Evolutionary conservation across 2,797 vertebrate species (phyloP).

Genomic region (Aphelocoma californica): DNA sequence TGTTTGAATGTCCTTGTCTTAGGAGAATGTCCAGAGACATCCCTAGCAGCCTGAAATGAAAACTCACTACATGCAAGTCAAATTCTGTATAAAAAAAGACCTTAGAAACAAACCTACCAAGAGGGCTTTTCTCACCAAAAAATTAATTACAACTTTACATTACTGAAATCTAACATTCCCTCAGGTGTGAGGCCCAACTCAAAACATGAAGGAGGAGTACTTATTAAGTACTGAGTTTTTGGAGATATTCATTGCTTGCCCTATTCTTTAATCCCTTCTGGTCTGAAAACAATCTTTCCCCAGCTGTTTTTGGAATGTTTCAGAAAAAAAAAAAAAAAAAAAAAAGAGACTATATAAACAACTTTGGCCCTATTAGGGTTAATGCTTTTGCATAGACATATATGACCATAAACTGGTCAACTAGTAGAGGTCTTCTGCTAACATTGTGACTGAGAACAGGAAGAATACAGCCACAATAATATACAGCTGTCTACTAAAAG

Average conservation of each 20-base stretch:
- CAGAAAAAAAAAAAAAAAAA: not conserved
- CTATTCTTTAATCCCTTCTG: not conserved
- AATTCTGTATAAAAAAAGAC: slow-evolving; percentile 6
- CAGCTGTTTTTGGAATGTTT: slow-evolving; percentile 63
- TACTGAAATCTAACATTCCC: slow-evolving; percentile 18
- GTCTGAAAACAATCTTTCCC: not conserved
- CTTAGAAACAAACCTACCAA: slow-evolving; percentile 32
- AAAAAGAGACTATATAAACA: not conserved
- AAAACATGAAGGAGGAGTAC: not conserved
- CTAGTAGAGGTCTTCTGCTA: slow-evolving; percentile 69
- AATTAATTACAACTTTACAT: slow-evolving; percentile 12
- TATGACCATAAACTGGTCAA: slow-evolving; percentile 59
- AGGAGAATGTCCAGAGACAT: not conserved
- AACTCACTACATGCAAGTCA: slow-evolving; percentile 32
- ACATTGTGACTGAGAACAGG: slow-evolving; percentile 92
- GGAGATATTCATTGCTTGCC: slow-evolving; percentile 15
- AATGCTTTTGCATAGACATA: slow-evolving; percentile 63
- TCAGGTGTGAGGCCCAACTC: slow-evolving; percentile 5
- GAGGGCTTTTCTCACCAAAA: not conserved
- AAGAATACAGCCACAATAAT: slow-evolving; percentile 92
- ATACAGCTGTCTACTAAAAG: slow-evolving; percentile 91
- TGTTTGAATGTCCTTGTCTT: not conserved
- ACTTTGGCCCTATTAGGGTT: slow-evolving; percentile 63
- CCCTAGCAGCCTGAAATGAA: slow-evolving; percentile 39
- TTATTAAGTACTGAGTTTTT: slow-evolving; percentile 11